Conservation (phyloP, 2,113 vertebrate species). For the Chaetodon trifascialis region DNA sequence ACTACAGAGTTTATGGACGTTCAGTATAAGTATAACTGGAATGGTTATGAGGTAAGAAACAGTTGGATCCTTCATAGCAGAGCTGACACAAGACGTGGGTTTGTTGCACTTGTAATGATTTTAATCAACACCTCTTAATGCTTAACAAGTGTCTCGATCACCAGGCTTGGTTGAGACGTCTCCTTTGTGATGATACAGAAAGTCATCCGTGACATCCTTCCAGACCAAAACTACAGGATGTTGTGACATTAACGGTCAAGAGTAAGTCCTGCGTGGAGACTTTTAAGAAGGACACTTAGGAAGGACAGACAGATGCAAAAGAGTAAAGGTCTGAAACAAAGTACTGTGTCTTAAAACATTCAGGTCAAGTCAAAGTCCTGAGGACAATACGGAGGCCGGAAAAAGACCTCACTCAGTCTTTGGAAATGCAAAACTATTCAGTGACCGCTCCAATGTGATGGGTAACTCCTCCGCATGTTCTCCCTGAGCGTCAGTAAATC, state of each 20-base stretch:
- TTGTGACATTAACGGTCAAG: background rate
- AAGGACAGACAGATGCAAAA: background rate
- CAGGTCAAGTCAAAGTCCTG: background rate
- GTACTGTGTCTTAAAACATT: background rate
- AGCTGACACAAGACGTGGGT: slow-evolving; percentile 1
- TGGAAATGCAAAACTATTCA: background rate
- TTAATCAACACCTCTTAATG: slow-evolving; percentile 6
- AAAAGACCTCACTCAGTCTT: background rate
- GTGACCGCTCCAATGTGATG: background rate
- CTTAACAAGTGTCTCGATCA: background rate
- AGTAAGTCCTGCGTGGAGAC: background rate
- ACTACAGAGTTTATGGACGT: background rate
- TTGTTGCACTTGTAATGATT: background rate
- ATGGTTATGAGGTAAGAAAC: background rate
- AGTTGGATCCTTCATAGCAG: background rate
- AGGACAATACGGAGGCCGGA: background rate
- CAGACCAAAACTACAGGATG: background rate
- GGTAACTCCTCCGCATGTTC: background rate
- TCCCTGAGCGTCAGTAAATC: background rate
- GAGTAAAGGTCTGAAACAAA: slow-evolving; percentile 15
- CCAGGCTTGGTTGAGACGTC: background rate
- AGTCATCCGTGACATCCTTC: background rate
- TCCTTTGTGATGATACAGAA: background rate
- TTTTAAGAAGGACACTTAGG: background rate
- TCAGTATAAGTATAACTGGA: background rate